Conservation (phyloP, 2,888 invertebrate genomes). For the Brenthis hecate region DNA sequence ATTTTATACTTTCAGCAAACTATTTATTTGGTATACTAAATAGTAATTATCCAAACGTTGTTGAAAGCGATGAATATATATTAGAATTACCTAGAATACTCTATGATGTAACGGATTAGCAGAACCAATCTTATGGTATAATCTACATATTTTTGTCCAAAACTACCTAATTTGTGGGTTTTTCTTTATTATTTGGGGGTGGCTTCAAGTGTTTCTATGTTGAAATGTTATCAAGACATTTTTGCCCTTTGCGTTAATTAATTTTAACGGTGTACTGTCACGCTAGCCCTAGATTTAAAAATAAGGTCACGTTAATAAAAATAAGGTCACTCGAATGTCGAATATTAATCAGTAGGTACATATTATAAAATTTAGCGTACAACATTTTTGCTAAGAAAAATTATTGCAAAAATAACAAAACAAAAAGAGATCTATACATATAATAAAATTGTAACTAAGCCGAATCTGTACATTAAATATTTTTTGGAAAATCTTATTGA, state of each 20-base stretch:
- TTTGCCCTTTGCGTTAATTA: constrained; percentile 12
- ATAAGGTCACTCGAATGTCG: not conserved
- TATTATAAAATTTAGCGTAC: not conserved
- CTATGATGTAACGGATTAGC: constrained; percentile 2
- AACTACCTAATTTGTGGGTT: not conserved
- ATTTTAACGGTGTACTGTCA: constrained; percentile 21
- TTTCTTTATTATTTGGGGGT: not conserved
- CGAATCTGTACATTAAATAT: no score
- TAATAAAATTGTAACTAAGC: no score
- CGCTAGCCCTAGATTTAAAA: constrained; percentile 1
- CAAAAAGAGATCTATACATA: no score
- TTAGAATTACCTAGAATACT: not conserved
- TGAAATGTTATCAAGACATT: constrained; percentile 1
- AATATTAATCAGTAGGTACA: not conserved
- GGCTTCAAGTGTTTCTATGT: not conserved
- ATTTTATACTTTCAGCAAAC: constrained; percentile 31
- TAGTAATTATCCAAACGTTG: constrained; percentile 12
- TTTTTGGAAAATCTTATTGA: no score
- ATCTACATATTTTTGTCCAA: not conserved
- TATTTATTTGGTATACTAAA: constrained; percentile 19
- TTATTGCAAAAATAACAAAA: no score
- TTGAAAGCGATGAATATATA: constrained; percentile 11
- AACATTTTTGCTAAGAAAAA: constrained; percentile 8
- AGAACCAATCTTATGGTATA: no score
- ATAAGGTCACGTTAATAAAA: constrained; percentile 7